Evolutionary conservation across 2,113 vertebrate species (phyloP).

Genomic region (Megaptera novaeangliae): DNA sequence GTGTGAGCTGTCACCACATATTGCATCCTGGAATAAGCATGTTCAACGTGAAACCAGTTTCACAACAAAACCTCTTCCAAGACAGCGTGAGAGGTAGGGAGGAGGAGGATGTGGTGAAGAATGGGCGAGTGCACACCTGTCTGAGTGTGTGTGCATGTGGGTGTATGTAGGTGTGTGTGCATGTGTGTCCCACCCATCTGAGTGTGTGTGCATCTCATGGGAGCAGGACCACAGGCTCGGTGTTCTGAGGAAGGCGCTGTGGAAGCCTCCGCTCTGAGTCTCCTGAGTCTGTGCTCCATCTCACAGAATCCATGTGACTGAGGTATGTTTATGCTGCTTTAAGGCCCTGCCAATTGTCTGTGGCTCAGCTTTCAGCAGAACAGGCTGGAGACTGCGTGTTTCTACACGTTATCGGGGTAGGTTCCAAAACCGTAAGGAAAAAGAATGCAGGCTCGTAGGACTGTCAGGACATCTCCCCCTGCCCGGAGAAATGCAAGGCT

Average conservation of each 20-base stretch:
- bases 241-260: background rate
- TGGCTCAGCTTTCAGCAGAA: background rate
- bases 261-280: background rate
- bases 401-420: background rate
- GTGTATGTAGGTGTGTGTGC: background rate
- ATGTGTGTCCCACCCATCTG: accelerated
- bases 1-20: background rate
- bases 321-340: background rate
- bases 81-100: background rate
- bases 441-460: background rate
- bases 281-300: background rate
- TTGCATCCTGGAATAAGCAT: background rate
- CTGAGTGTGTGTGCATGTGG: accelerated
- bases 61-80: background rate
- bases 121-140: background rate
- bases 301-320: background rate
- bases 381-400: background rate
- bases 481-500: background rate
- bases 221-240: background rate
- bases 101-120: background rate
- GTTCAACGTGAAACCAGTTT: background rate
- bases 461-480: background rate
- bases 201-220: accelerated
- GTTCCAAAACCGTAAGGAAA: background rate
- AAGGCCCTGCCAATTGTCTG: background rate